A percentile compares a stretch with the other conserved stretches of the same genome.
Conservation (phyloP, 2,888 invertebrate genomes). For the Embidobia sp. region DNA sequence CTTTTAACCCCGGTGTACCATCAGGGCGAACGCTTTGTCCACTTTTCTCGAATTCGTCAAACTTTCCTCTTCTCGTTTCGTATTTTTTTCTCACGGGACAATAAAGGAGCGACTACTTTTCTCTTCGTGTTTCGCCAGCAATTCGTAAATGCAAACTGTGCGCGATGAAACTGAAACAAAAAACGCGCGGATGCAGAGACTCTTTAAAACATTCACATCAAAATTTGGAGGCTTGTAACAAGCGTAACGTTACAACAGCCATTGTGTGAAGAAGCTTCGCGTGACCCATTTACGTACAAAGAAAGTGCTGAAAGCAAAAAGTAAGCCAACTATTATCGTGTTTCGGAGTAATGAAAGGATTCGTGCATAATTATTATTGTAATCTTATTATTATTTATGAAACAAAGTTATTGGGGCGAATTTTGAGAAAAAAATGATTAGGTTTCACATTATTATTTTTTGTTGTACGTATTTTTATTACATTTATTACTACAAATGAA, state of each 20-base stretch:
- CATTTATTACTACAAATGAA: too few relatives aligned
- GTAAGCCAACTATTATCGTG: neutral
- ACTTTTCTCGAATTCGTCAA: slow-evolving; percentile 10
- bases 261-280: slow-evolving; percentile 41
- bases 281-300: slow-evolving; percentile 51
- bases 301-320: slow-evolving; percentile 14
- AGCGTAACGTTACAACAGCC: slow-evolving; percentile 44
- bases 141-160: slow-evolving; percentile 43
- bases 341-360: neutral
- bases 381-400: too few relatives aligned
- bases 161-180: slow-evolving; percentile 33
- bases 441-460: too few relatives aligned
- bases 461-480: too few relatives aligned
- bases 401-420: too few relatives aligned
- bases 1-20: too few relatives aligned
- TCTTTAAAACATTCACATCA: slow-evolving; percentile 45
- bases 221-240: slow-evolving; percentile 50
- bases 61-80: neutral
- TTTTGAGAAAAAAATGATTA: too few relatives aligned
- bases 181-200: slow-evolving; percentile 11
- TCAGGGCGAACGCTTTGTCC: too few relatives aligned
- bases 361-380: neutral
- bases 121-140: neutral
- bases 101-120: slow-evolving; percentile 15
- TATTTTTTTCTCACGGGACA: slow-evolving; percentile 2